Percentiles rank a stretch among this genome's conserved stretches.
Evolutionary conservation across 2,113 vertebrate genomes (phyloP).

Genomic region (Crocuta crocuta): DNA sequence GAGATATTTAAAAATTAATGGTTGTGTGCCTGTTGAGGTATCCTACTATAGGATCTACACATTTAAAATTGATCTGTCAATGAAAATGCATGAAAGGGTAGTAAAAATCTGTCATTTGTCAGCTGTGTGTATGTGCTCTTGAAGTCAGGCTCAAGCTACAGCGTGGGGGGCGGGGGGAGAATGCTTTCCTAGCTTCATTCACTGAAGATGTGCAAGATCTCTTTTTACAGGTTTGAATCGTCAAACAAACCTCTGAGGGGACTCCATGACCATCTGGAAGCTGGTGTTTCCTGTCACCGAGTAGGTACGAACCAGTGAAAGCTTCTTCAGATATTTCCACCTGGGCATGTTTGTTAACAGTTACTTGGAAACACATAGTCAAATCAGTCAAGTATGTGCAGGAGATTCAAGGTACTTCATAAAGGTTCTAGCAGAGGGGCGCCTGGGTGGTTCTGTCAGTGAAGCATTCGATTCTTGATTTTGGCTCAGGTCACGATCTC

Average conservation of each 20-base stretch:
- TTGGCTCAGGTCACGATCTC: no score
- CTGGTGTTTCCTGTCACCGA: background rate
- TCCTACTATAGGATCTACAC: background rate
- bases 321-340: background rate
- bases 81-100: slow-evolving; percentile 4
- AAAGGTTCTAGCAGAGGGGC: background rate
- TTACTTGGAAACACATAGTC: background rate
- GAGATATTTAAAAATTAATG: background rate
- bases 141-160: background rate
- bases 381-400: background rate
- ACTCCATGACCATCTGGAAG: background rate
- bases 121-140: no score
- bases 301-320: background rate
- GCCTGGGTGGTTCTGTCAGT: no score
- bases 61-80: background rate
- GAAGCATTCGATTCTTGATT: no score
- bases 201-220: slow-evolving; percentile 51
- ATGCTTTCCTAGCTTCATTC: background rate
- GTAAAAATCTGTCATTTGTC: background rate
- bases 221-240: slow-evolving; percentile 62
- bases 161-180: fast-evolving
- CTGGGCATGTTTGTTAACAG: background rate
- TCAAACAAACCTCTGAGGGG: background rate
- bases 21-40: background rate
- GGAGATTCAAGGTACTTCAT: background rate